Evolutionary conservation across 2,797 vertebrate species (phyloP).

Genomic region (Channallabes apus): DNA sequence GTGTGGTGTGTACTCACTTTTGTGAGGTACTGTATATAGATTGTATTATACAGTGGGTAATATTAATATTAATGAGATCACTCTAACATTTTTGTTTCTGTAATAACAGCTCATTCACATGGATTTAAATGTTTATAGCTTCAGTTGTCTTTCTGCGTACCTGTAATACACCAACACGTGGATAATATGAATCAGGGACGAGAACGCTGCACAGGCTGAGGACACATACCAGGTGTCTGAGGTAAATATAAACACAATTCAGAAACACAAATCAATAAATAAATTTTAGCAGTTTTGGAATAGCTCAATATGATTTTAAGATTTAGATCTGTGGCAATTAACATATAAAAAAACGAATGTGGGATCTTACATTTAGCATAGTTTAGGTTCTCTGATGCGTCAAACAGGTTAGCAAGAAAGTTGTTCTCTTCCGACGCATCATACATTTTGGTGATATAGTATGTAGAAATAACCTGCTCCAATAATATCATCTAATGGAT

Average conservation of each 20-base stretch:
- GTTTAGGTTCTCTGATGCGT: neutral
- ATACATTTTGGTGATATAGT: fast-evolving
- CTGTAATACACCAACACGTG: constrained; percentile 86
- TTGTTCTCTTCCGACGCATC: fast-evolving
- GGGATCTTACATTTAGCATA: neutral
- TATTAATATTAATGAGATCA: neutral
- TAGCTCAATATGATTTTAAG: too few species aligned
- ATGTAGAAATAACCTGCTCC: neutral
- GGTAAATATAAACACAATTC: neutral
- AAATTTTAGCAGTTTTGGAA: too few species aligned
- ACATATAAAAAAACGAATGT: neutral
- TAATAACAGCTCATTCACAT: neutral
- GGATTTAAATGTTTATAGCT: too few species aligned
- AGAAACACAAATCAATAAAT: too few species aligned
- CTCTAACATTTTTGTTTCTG: neutral
- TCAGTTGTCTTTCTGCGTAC: constrained; percentile 62
- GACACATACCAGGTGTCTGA: constrained; percentile 80
- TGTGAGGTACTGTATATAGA: too few species aligned
- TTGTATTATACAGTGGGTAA: neutral
- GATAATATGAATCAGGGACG: constrained; percentile 77
- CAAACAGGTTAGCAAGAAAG: fast-evolving
- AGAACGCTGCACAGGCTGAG: constrained; percentile 76
- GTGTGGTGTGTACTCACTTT: too few species aligned
- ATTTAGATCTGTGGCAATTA: neutral
- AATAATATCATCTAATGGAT: neutral